Conservation (phyloP, 2,797 vertebrate genomes). For the Poeciliopsis turneri region DNA sequence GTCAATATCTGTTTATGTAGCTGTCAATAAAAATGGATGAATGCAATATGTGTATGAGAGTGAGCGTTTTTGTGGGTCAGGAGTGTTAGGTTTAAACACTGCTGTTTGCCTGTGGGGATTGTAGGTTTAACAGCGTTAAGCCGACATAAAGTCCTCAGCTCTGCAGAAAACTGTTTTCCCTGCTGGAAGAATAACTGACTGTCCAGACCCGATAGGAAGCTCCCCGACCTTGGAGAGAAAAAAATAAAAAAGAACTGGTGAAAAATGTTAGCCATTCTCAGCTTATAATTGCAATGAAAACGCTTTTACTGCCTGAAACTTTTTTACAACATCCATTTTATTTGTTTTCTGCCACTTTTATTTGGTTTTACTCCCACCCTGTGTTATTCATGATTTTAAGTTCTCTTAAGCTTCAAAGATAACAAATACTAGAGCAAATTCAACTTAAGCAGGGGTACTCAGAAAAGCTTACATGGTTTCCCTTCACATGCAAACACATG, state of each 20-base stretch:
- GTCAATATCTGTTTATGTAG: conserved; percentile 9
- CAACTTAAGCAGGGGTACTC: conserved; percentile 4
- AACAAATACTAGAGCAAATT: conserved; percentile 20
- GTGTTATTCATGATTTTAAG: conserved; percentile 39
- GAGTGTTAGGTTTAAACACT: conserved; percentile 75
- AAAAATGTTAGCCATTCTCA: conserved; percentile 44
- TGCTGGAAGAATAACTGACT: conserved; percentile 61
- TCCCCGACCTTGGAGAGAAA: conserved; percentile 60
- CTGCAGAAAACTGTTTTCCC: conserved; percentile 76
- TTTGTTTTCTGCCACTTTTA: conserved; percentile 15
- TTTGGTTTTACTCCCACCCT: conserved; percentile 7
- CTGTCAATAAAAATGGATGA: conserved; percentile 29
- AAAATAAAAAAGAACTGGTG: conserved; percentile 32
- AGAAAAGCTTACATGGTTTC: neutral
- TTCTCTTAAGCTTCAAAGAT: conserved; percentile 23
- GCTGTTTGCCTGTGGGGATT: conserved; percentile 77
- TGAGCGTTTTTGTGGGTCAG: conserved; percentile 67
- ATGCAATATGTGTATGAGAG: conserved; percentile 15
- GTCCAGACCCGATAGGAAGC: conserved; percentile 73
- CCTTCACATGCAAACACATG: conserved; percentile 25
- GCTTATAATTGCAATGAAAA: conserved; percentile 37
- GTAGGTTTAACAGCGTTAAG: conserved; percentile 78
- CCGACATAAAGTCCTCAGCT: conserved; percentile 75
- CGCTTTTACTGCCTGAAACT: conserved; percentile 32
- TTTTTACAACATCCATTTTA: conserved; percentile 7